Conservation (phyloP, 2,113 vertebrate species). For the Cavia aperea region DNA sequence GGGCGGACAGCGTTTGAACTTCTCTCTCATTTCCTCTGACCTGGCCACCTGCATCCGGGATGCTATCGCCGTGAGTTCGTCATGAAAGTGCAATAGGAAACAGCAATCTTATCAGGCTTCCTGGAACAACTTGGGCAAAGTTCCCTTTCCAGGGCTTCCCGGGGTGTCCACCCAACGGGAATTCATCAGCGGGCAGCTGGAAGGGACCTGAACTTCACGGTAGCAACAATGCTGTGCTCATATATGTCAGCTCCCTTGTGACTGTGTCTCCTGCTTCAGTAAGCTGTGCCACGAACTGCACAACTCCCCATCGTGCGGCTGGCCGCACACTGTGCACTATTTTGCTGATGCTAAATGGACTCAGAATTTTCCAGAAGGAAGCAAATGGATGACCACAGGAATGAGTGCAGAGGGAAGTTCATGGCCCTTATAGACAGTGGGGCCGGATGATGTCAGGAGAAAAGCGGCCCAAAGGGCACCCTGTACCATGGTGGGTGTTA, state of each 20-base stretch:
- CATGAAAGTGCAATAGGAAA: slow-evolving; percentile 79
- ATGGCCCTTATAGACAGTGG: slow-evolving; percentile 40
- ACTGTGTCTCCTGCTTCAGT: slow-evolving; percentile 23
- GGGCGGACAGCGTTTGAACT: slow-evolving; percentile 76
- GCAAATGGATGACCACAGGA: slow-evolving; percentile 36
- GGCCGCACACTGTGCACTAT: slow-evolving; percentile 42
- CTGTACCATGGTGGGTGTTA: slow-evolving; percentile 34
- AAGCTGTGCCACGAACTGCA: slow-evolving; percentile 59
- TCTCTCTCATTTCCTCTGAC: slow-evolving; percentile 73
- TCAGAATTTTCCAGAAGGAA: slow-evolving; percentile 68
- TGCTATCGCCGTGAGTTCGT: slow-evolving; percentile 75
- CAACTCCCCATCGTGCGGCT: slow-evolving; percentile 61
- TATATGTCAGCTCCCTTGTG: slow-evolving; percentile 35
- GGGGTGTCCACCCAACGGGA: slow-evolving; percentile 47
- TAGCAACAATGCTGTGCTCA: slow-evolving; percentile 27
- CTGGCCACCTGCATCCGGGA: slow-evolving; percentile 83
- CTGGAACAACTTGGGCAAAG: slow-evolving; percentile 69
- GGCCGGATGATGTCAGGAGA: slow-evolving; percentile 60
- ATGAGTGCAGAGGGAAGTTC: slow-evolving; percentile 57
- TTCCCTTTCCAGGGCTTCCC: slow-evolving; percentile 38
- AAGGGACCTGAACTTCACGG: slow-evolving; percentile 41
- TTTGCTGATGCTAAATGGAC: slow-evolving; percentile 57
- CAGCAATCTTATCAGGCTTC: slow-evolving; percentile 72
- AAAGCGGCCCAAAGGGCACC: slow-evolving; percentile 63
- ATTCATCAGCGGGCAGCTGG: slow-evolving; percentile 46